A percentile compares a stretch with the other conserved stretches of the same genome.
phyloP scores from a whole-genome alignment of 2,888 invertebrate genomes.

The Acanthococcus lagerstroemiae region DNA sequence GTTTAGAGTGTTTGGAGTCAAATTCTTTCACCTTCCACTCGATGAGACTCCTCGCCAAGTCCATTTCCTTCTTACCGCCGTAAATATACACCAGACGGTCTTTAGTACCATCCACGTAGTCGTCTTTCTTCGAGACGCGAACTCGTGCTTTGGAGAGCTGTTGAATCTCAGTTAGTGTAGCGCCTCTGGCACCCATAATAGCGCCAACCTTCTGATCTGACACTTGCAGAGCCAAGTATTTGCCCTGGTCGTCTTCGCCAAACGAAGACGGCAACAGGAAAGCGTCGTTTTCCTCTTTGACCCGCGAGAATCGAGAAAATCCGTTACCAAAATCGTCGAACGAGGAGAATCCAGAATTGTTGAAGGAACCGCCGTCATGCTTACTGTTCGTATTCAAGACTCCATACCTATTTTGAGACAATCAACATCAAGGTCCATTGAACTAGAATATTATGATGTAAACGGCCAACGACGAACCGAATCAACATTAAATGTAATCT shows the following conservation, averaged over 20 bases:
- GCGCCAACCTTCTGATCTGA: constrained; percentile 94
- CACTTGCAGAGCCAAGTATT: constrained; percentile 54
- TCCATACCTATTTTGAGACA: background rate
- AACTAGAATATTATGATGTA: too few species aligned
- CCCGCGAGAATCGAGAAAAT: background rate
- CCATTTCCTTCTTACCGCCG: constrained; percentile 44
- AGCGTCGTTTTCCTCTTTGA: background rate
- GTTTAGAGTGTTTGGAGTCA: background rate
- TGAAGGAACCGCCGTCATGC: background rate
- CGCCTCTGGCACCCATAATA: constrained; percentile 90
- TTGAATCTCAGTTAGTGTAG: constrained; percentile 93
- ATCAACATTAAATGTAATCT: too few species aligned
- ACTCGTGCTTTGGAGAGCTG: constrained; percentile 94
- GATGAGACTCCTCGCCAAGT: background rate
- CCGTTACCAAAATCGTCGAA: background rate
- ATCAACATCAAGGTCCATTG: background rate
- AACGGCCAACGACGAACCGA: too few species aligned
- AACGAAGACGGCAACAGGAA: background rate
- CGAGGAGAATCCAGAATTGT: background rate
- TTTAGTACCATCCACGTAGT: constrained; percentile 92
- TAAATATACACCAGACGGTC: constrained; percentile 94
- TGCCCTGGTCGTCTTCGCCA: background rate
- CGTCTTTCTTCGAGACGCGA: constrained; percentile 97
- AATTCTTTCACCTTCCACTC: constrained; percentile 3
- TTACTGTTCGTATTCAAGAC: background rate